Evolutionary conservation across 2,888 invertebrate genomes (phyloP), one percentile per base, ranked within the genome.

Genomic region (Trachelus iudaicus): DNA sequence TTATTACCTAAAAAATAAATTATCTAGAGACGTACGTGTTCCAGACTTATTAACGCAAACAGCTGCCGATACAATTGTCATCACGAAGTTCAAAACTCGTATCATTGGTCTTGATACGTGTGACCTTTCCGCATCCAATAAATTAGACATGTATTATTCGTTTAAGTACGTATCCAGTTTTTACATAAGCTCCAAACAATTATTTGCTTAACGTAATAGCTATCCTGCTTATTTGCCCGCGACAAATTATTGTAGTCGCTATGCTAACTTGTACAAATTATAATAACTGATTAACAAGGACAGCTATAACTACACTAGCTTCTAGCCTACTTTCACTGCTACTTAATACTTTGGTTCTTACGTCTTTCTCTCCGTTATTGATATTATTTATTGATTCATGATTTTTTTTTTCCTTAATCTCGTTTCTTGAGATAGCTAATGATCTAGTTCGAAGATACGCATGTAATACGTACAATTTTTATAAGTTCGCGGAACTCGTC

Each of bases 291-390:
- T 56, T 23, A 23, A 56, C 23, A 56, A 56, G 23, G 56, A 23
- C 56, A 23, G 56, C 2, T 56, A 40, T 9, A 23, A 6, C 23
- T 56, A 56, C 23, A 23, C 56, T 71, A 33, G 34, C 13, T 30
- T 34, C 71, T 71, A 71, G 30, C 71, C 23, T 35, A 74, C 33
- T 34, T 74, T 33, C 34, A 11, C 33, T 74, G 30, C 34, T 74
- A 87, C 82, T 85, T 87, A 88, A 87, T 84, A 87, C 88, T 88
- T 88, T 88, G 88, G 88, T 83, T 87, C 85, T 87, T 74, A 74
- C 40, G 75, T 78, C 81, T 76, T 71, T 75, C 56, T 69, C 77
- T 77, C 35, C 23, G 56, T 56, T 56, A 56, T 23, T 9, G 56
- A 56, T 56, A 56, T 56, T 56, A 56, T 9, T 56, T 9, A 9